Evolutionary conservation across 2,113 vertebrate genomes (phyloP).

Genomic region (Sylvilagus bachmani): DNA sequence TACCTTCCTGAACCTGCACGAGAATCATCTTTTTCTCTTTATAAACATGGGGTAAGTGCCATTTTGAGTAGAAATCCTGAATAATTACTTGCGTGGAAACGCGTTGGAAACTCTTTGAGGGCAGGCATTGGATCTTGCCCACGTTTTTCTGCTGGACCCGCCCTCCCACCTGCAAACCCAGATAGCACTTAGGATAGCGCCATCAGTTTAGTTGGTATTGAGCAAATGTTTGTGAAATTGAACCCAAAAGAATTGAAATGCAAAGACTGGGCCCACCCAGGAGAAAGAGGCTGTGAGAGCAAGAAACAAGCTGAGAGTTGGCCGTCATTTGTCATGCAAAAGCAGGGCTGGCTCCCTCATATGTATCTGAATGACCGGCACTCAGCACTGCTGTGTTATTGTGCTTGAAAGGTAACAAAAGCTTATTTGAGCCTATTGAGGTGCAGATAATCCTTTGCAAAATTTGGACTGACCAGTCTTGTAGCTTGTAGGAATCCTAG

Average conservation of each 20-base stretch:
- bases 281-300: not conserved
- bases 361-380: not conserved
- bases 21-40: not conserved
- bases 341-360: not conserved
- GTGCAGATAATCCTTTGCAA: slow-evolving; percentile 4
- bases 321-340: slow-evolving; percentile 13
- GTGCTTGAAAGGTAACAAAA: slow-evolving; percentile 47
- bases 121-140: not conserved
- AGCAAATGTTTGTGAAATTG: slow-evolving; percentile 34
- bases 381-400: not conserved
- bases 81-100: not conserved
- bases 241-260: slow-evolving; percentile 20
- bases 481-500: not conserved
- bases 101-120: not conserved
- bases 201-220: not conserved
- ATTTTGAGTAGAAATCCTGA: not conserved
- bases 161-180: not conserved
- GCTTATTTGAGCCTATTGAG: slow-evolving; percentile 6
- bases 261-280: not conserved
- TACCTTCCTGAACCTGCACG: not conserved
- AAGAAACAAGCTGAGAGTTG: not conserved
- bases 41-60: not conserved
- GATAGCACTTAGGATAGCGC: not conserved
- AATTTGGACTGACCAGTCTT: not conserved
- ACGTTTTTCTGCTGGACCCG: not conserved